phyloP scores from a whole-genome alignment of 2,888 invertebrate genomes.

The Lasius platythorax region DNA sequence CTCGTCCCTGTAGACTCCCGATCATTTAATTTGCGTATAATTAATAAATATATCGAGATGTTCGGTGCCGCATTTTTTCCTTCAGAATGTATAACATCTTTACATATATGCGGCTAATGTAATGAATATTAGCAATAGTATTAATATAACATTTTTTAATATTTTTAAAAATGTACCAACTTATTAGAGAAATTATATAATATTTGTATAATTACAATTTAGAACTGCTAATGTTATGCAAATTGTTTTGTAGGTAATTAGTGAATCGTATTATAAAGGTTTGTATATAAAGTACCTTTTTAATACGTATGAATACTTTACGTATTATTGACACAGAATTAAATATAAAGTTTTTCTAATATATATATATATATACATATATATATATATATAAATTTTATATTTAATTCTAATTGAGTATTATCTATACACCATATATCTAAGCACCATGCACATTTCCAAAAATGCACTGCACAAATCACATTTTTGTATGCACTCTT shows the following conservation, averaged over 20 bases:
- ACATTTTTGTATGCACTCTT: neutral
- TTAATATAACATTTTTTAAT: constrained; percentile 17
- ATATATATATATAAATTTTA: neutral
- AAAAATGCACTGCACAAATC: constrained; percentile 10
- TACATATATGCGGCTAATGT: neutral
- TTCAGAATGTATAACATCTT: neutral
- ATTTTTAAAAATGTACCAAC: neutral
- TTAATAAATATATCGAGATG: neutral
- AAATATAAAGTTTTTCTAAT: constrained; percentile 9
- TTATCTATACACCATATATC: constrained; percentile 5
- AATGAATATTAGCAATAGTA: constrained; percentile 18
- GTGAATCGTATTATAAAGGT: constrained; percentile 10
- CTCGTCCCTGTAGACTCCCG: constrained; percentile 53
- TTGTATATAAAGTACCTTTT: constrained; percentile 42
- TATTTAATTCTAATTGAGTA: constrained; percentile 22
- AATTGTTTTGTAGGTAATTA: constrained; percentile 32
- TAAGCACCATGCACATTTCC: neutral
- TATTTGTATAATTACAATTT: constrained; percentile 21
- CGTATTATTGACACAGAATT: constrained; percentile 16
- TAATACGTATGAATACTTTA: constrained; percentile 10
- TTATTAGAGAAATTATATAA: constrained; percentile 29
- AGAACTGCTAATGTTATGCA: neutral
- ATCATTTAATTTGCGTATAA: constrained; percentile 52
- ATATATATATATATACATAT: neutral
- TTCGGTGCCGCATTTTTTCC: neutral